Evolutionary conservation across 2,888 invertebrate genomes (phyloP).

Genomic region (Mesochorus sp.): DNA sequence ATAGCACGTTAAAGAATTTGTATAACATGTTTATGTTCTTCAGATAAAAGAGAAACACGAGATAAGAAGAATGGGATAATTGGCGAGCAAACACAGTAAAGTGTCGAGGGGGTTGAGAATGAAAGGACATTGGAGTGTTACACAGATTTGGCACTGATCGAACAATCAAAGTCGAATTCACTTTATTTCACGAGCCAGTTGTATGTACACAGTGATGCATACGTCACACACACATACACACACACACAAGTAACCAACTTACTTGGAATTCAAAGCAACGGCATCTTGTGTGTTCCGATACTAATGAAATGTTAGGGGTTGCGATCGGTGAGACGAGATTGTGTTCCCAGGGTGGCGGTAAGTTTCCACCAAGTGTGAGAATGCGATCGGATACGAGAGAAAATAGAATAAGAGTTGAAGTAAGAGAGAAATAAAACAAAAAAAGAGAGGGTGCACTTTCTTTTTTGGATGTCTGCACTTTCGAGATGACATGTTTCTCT

Average conservation of each 20-base stretch:
- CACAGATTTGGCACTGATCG: constrained; percentile 65
- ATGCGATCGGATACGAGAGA: background rate
- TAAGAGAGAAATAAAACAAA: background rate
- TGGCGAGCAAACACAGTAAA: constrained; percentile 66
- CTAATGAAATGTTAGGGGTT: constrained; percentile 58
- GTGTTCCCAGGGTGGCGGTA: constrained; percentile 30
- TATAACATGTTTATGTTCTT: background rate
- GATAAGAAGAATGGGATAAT: constrained; percentile 64
- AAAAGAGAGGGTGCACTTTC: constrained; percentile 12
- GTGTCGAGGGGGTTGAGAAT: constrained; percentile 3
- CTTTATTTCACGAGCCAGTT: constrained; percentile 61
- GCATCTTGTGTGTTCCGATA: constrained; percentile 31
- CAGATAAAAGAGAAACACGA: constrained; percentile 13
- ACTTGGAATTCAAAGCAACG: constrained; percentile 50
- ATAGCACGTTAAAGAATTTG: constrained; percentile 8
- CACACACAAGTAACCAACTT: constrained; percentile 2
- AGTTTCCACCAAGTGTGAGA: constrained; percentile 29
- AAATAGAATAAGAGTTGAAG: background rate
- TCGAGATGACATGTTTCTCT: background rate
- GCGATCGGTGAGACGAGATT: constrained; percentile 30
- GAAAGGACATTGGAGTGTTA: constrained; percentile 32
- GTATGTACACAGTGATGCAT: background rate
- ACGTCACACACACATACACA: background rate
- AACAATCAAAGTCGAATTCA: constrained; percentile 66
- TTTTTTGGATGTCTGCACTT: background rate